Evolutionary conservation across 2,888 invertebrate genomes (phyloP).

Genomic region (Baccha elongata): DNA sequence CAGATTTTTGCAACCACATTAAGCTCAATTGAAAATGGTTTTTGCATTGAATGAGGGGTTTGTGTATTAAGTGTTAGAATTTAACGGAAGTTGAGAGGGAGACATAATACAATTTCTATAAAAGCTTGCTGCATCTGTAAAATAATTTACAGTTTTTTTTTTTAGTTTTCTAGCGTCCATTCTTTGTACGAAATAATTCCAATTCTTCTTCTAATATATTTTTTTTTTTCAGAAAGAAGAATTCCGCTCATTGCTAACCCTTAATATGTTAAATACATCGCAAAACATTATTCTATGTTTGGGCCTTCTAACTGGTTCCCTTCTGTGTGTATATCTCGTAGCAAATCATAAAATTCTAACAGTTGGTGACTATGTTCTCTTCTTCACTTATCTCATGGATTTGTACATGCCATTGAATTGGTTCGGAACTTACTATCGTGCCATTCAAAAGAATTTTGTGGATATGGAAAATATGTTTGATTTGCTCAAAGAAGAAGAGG

Average conservation of each 20-base stretch:
- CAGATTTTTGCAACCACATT: no score
- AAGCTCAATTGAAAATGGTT: no score
- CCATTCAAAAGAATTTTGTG: slow-evolving; percentile 98
- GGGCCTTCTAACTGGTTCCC: slow-evolving; percentile 92
- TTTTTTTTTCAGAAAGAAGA: slow-evolving; percentile 88
- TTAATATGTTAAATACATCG: slow-evolving; percentile 94
- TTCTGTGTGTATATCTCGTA: slow-evolving; percentile 95
- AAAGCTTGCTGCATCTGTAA: no score
- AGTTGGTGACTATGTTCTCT: slow-evolving; percentile 97
- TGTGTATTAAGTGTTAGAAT: no score
- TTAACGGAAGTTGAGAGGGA: no score
- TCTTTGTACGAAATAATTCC: neutral
- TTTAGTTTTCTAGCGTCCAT: no score
- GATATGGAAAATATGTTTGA: slow-evolving; percentile 99
- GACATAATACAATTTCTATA: no score
- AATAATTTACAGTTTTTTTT: no score
- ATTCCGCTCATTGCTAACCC: slow-evolving; percentile 92
- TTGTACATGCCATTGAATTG: slow-evolving; percentile 98
- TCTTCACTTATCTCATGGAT: slow-evolving; percentile 96
- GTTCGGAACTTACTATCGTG: slow-evolving; percentile 99
- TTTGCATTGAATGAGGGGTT: no score
- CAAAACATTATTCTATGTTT: slow-evolving; percentile 95
- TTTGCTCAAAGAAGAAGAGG: slow-evolving; percentile 92
- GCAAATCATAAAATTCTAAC: slow-evolving; percentile 87
- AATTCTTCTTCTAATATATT: no score